Percentiles rank a stretch among this genome's conserved stretches.
These are phyloP conservation scores for Limulus polyphemus DNA, from an alignment of 2,888 invertebrate genomes.

Conservation along the genomic window DNA sequence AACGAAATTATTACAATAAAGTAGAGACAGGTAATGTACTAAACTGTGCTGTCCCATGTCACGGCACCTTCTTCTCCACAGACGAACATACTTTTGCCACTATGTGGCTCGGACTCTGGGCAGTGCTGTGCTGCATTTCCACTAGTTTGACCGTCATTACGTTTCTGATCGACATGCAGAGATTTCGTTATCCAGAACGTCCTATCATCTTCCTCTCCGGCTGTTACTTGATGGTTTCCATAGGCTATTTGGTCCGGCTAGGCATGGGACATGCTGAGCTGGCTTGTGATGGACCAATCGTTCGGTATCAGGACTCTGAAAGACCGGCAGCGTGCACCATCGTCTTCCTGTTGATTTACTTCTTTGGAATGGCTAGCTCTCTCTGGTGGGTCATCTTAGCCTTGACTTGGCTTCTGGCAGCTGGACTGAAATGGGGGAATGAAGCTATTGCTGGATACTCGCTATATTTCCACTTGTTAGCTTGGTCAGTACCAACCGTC, in stretches of 20 bases:
- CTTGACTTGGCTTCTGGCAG: conserved; percentile 96
- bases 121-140: conserved; percentile 85
- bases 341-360: conserved; percentile 90
- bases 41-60: conserved; percentile 74
- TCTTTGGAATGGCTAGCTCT: conserved; percentile 96
- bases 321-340: conserved; percentile 63
- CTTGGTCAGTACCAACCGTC: conserved; percentile 87
- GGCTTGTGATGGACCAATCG: conserved; percentile 51
- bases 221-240: conserved; percentile 80
- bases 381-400: conserved; percentile 92
- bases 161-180: conserved; percentile 87
- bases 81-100: conserved; percentile 88
- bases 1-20: conserved; percentile 20
- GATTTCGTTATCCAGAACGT: conserved; percentile 74
- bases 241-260: conserved; percentile 80
- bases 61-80: conserved; percentile 71
- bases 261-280: conserved; percentile 65
- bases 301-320: conserved; percentile 44
- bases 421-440: conserved; percentile 96
- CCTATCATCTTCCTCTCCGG: conserved; percentile 95
- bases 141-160: conserved; percentile 93
- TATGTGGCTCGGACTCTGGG: conserved; percentile 95
- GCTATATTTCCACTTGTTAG: conserved; percentile 89
- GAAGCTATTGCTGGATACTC: conserved; percentile 93
- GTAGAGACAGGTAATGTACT: conserved; percentile 25